A percentile compares a stretch with the other conserved stretches of the same genome.
Conservation (phyloP, 2,888 invertebrate species). For the Halictus ligatus region DNA sequence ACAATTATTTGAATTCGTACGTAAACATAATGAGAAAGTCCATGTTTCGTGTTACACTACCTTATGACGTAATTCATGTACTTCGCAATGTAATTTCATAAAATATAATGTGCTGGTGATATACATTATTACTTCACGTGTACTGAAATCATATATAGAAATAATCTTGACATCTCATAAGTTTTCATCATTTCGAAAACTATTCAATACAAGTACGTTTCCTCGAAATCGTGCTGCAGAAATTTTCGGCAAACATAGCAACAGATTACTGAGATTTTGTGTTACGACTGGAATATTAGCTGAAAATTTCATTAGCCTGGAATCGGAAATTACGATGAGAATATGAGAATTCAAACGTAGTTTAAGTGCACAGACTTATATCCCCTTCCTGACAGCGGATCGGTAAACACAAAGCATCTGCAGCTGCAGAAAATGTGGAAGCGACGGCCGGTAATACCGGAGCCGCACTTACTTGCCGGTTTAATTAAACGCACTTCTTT, state of each 20-base stretch:
- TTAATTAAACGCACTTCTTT: slow-evolving; percentile 75
- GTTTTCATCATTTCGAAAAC: not conserved
- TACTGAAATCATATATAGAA: not conserved
- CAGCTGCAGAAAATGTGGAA: slow-evolving; percentile 63
- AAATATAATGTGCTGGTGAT: not conserved
- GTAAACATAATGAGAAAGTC: no score
- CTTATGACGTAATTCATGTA: no score
- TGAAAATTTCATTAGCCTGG: slow-evolving; percentile 38
- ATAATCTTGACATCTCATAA: not conserved
- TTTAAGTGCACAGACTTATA: slow-evolving; percentile 36
- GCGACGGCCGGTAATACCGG: slow-evolving; percentile 57
- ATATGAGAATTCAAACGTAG: slow-evolving; percentile 38
- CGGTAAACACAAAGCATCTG: slow-evolving; percentile 63
- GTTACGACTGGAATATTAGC: slow-evolving; percentile 26
- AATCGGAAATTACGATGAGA: slow-evolving; percentile 11
- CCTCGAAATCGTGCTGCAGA: not conserved
- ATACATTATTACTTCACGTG: not conserved
- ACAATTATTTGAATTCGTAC: no score
- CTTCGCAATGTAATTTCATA: not conserved
- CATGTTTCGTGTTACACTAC: no score
- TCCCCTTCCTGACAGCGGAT: slow-evolving; percentile 29
- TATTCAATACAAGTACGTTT: not conserved
- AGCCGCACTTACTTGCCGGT: slow-evolving; percentile 66
- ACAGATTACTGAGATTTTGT: not conserved
- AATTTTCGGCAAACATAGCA: not conserved